phyloP scores from a whole-genome alignment of 2,113 vertebrate genomes.

The Lagopus muta region DNA sequence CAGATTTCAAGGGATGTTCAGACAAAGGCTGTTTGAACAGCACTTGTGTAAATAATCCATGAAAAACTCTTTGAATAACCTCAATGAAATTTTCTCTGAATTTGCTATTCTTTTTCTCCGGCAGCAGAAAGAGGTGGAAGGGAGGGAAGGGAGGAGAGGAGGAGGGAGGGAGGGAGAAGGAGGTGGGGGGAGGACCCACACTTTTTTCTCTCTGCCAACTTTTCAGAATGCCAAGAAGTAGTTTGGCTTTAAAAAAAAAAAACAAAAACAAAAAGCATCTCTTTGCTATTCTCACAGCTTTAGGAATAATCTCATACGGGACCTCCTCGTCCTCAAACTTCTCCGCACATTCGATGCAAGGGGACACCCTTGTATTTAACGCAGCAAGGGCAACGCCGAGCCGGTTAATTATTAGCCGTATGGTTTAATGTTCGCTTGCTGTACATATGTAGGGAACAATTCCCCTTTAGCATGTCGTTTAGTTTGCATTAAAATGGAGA shows the following conservation, averaged over 20 bases:
- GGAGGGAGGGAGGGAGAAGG: not conserved
- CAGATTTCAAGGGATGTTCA: slow-evolving; percentile 59
- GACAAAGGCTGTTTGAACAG: slow-evolving; percentile 64
- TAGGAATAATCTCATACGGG: slow-evolving; percentile 51
- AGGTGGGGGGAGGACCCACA: slow-evolving; percentile 7
- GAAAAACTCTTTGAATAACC: slow-evolving; percentile 54
- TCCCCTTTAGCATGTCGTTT: slow-evolving; percentile 48
- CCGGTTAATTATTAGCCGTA: slow-evolving; percentile 61
- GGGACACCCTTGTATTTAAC: slow-evolving; percentile 11
- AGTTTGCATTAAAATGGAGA: slow-evolving; percentile 66
- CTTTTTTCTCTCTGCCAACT: slow-evolving; percentile 70
- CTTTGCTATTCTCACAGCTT: slow-evolving; percentile 56
- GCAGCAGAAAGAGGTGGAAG: slow-evolving; percentile 54
- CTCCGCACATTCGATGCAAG: not conserved
- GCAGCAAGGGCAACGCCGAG: slow-evolving; percentile 3
- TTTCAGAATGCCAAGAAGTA: slow-evolving; percentile 64
- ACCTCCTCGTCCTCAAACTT: slow-evolving; percentile 30
- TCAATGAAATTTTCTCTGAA: slow-evolving; percentile 67
- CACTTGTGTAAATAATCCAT: slow-evolving; percentile 58
- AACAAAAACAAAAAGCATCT: not conserved
- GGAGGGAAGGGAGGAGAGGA: slow-evolving; percentile 11
- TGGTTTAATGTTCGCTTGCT: slow-evolving; percentile 62
- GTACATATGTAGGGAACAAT: slow-evolving; percentile 53
- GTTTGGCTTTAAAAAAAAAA: not conserved
- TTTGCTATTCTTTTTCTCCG: slow-evolving; percentile 64